Conservation (phyloP, 2,888 invertebrate genomes). For the Bombylius discolor region DNA sequence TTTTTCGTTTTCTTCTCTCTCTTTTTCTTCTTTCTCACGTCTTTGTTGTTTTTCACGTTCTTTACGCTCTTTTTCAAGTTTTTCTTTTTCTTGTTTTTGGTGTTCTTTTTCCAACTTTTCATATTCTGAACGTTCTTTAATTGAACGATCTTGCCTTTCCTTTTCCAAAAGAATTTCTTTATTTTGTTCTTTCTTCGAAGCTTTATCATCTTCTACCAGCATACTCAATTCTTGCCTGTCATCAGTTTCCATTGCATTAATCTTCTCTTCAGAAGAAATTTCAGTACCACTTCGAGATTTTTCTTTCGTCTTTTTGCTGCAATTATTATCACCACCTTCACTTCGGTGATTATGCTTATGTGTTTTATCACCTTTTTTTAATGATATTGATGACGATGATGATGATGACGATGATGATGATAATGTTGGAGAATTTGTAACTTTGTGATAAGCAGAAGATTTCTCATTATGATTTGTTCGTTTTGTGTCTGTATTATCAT, state of each 20-base stretch:
- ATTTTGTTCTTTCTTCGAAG: slow-evolving; percentile 29
- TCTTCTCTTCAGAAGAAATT: slow-evolving; percentile 5
- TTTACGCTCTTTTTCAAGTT: slow-evolving; percentile 20
- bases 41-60: slow-evolving; percentile 14
- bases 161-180: slow-evolving; percentile 20
- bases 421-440: too few species aligned
- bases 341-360: slow-evolving; percentile 30
- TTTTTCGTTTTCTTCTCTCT: slow-evolving; percentile 27
- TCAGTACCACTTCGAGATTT: slow-evolving; percentile 15
- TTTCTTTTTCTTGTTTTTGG: slow-evolving; percentile 18
- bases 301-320: slow-evolving; percentile 17
- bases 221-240: too few species aligned
- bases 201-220: slow-evolving; percentile 20
- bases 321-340: slow-evolving; percentile 20
- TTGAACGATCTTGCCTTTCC: slow-evolving; percentile 23
- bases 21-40: slow-evolving; percentile 26
- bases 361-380: slow-evolving; percentile 23
- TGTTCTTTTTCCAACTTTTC: slow-evolving; percentile 18
- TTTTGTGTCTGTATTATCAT: slow-evolving; percentile 5
- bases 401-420: slow-evolving; percentile 12
- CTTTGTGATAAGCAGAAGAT: too few species aligned
- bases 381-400: slow-evolving; percentile 8
- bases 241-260: neutral
- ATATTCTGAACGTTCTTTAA: slow-evolving; percentile 19
- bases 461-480: neutral